phyloP scores from a whole-genome alignment of 2,797 vertebrate species.

The Anabas testudineus region DNA sequence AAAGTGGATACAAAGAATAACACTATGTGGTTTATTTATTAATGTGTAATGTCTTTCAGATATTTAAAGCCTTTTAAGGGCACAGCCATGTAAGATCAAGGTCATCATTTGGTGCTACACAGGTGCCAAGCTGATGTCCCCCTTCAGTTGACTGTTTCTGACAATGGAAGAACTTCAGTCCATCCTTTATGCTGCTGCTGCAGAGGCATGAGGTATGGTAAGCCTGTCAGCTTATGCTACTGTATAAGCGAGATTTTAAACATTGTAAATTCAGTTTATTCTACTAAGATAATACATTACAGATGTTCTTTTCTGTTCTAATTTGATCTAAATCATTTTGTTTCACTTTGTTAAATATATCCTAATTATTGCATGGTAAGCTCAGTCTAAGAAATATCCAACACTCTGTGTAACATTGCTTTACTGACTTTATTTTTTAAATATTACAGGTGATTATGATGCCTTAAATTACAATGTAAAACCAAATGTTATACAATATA shows the following conservation, averaged over 20 bases:
- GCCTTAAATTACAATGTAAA: background rate
- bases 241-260: background rate
- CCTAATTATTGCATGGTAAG: no score
- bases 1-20: constrained; percentile 30
- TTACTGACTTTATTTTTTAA: background rate
- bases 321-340: background rate
- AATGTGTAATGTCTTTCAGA: constrained; percentile 27
- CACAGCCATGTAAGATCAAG: constrained; percentile 15
- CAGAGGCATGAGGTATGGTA: constrained; percentile 23
- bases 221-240: constrained; percentile 17
- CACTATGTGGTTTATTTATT: background rate
- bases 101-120: constrained; percentile 12
- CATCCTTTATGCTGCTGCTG: constrained; percentile 14
- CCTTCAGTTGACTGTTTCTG: constrained; percentile 10
- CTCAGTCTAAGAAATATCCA: no score
- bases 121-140: background rate
- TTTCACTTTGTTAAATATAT: background rate
- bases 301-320: background rate
- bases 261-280: background rate
- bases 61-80: constrained; percentile 27
- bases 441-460: background rate
- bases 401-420: no score
- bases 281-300: no score
- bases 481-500: background rate
- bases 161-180: constrained; percentile 2